Evolutionary conservation across 2,888 invertebrate species (phyloP), one percentile per base, ranked within the genome.

Genomic region (Phyllotreta cruciferae): DNA sequence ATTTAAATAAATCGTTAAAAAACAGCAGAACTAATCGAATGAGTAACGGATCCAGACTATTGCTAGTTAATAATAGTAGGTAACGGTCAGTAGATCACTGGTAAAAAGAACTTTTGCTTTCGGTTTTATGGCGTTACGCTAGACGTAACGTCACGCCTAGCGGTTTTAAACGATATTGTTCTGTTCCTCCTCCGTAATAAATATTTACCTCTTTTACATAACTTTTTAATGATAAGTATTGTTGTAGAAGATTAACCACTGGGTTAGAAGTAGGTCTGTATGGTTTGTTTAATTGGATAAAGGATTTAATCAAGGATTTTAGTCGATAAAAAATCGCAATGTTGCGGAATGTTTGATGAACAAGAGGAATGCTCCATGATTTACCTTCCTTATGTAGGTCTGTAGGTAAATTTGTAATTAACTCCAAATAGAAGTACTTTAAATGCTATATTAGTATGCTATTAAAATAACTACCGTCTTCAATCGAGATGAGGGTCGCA

Each of bases 91-190:
- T 60, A 14, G 42, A 44, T 44, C 52, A 52, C 13, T 5, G 38
- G 38, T 8, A n/a, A 37, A 6, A 57, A 57, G 14, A 58, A 37
- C 37, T 60, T 52, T 44, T 60, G 52, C 60, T 60, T 60, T 60
- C 52, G n/a, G 36, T 45, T 36, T 37, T 13, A 57, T 34, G 42
- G 37, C 36, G 58, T 36, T 60, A 60, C 52, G 58, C 52, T 60
- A 52, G 52, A 60, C 41, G 57, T 57, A 57, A 57, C 58, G 58
- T 13, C 39, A 50, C 36, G 60, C 52, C 44, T 37, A 1, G 34
- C 41, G 58, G 13, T 58, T 58, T 36, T 41, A 50, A 50, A 50
- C 50, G 50, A 50, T 60, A 53, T 53, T 53, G 44, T 44, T 60
- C 37, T 44, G 14, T 24, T 47, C 52, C 11, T 37, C 13, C 39